Evolutionary conservation across 2,888 invertebrate genomes (phyloP), one percentile per base, ranked within the genome.

Genomic region (Apamea monoglypha): DNA sequence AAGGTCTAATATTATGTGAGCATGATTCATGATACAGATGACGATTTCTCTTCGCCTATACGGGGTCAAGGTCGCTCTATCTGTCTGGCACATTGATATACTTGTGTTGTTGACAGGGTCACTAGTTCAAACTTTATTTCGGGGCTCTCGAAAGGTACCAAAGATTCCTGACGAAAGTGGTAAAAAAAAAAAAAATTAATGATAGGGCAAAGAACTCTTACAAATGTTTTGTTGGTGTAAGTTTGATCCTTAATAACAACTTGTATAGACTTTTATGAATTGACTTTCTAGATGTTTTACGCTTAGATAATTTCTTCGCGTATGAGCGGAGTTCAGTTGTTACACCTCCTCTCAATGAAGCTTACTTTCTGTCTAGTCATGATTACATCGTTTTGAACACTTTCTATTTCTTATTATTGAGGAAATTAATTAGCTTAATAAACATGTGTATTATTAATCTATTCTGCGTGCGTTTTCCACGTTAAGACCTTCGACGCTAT

Each of bases 51-150:
- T 93, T 90, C 83, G 82, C 59, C 78, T 78, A 81, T 88, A 95
- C 91, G 92, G 83, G 96, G 96, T 95, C 96, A 96, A 96, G 96
- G 96, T 92, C 94, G 93, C 80, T 90, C 86, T 90, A 90, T 92
- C 91, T 89, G 92, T 92, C 92, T 92, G 88, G 68, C 68, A 75
- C 69, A 76, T 74, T 76, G 59, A 73, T 76, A 76, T 77, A 77
- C 88, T 87, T 75, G 86, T 81, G 82, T 86, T 85, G 79, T 90
- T 89, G 88, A 88, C 87, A 78, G 89, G 84, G 74, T 91, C 88
- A 91, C 87, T 89, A 88, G 87, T 88, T 90, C 90, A 85, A 82
- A 81, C 76, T 81, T 78, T 68, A 74, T 74, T 77, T 87, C 72
- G 80, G 76, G 69, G 72, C 63, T 89, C 72, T 74, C 80, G 0